Conservation (phyloP, 2,888 invertebrate genomes). For the Ariolimax columbianus region DNA sequence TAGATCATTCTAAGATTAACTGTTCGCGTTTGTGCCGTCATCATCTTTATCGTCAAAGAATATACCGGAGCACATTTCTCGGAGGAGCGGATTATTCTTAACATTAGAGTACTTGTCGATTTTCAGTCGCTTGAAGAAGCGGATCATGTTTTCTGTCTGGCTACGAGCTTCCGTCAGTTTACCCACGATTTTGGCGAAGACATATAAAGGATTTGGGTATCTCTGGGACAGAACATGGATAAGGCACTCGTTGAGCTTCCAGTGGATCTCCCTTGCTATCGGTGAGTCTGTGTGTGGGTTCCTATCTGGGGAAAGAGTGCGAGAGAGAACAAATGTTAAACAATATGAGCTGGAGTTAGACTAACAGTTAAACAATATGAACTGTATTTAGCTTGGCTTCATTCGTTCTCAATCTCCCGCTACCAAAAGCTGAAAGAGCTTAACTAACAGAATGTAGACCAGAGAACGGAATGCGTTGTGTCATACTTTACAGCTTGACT, state of each 20-base stretch:
- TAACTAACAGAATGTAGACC: no score
- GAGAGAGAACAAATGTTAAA: no score
- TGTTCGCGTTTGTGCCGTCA: background rate
- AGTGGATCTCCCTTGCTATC: slow-evolving; percentile 26
- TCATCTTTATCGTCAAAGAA: slow-evolving; percentile 37
- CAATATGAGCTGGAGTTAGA: no score
- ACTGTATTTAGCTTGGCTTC: no score
- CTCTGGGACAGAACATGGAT: slow-evolving; percentile 13
- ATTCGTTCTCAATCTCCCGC: no score
- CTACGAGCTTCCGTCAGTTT: slow-evolving; percentile 27
- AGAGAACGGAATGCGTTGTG: no score
- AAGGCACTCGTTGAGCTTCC: slow-evolving; percentile 34
- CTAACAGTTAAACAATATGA: no score
- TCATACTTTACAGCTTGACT: no score
- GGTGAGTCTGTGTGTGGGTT: slow-evolving; percentile 13
- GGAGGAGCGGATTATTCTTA: slow-evolving; percentile 38
- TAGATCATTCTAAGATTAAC: background rate
- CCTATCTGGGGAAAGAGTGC: slow-evolving; percentile 26
- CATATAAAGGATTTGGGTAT: slow-evolving; percentile 13
- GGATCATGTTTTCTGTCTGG: slow-evolving; percentile 6
- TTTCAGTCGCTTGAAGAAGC: background rate
- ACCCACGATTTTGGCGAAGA: slow-evolving; percentile 26
- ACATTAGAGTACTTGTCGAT: slow-evolving; percentile 40
- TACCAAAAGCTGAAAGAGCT: no score
- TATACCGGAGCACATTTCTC: slow-evolving; percentile 45